Percentiles rank a stretch among this genome's conserved stretches.
Evolutionary conservation across 2,888 invertebrate species (phyloP).

Genomic region (Dichetophora obliterata): DNA sequence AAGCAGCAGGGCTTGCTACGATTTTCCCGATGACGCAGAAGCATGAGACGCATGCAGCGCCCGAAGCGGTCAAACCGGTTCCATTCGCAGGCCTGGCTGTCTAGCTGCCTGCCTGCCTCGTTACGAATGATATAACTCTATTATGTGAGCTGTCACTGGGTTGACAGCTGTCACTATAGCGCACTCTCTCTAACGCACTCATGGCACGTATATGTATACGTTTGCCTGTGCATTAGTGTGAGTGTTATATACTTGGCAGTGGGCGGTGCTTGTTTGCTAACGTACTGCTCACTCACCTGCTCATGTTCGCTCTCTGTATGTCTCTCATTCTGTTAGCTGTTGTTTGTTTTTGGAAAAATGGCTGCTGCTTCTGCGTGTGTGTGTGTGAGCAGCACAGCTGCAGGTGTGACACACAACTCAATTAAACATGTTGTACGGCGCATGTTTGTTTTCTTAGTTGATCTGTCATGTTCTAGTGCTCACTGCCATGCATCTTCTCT

Average conservation of each 20-base stretch:
- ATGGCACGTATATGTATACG: slow-evolving; percentile 2
- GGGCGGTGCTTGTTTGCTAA: slow-evolving; percentile 35
- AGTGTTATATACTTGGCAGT: slow-evolving; percentile 42
- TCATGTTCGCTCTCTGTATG: slow-evolving; percentile 27
- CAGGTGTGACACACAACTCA: slow-evolving; percentile 36
- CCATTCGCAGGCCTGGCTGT: background rate
- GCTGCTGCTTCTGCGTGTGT: slow-evolving; percentile 50
- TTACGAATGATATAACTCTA: slow-evolving; percentile 64
- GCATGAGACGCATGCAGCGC: background rate
- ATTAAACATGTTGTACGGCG: slow-evolving; percentile 35
- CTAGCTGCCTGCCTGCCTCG: slow-evolving; percentile 53
- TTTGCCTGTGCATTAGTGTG: slow-evolving; percentile 45
- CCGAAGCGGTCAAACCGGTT: slow-evolving; percentile 28
- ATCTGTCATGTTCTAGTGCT: slow-evolving; percentile 51
- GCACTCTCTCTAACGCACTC: slow-evolving; percentile 26
- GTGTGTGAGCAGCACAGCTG: background rate
- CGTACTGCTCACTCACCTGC: slow-evolving; percentile 41
- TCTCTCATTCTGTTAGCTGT: background rate
- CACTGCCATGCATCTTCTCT: background rate
- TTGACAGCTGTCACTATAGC: slow-evolving; percentile 59
- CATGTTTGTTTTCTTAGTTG: slow-evolving; percentile 56
- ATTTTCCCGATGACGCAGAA: slow-evolving; percentile 23
- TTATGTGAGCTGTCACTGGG: slow-evolving; percentile 55
- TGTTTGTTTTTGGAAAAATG: slow-evolving; percentile 52
- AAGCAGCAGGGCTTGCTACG: slow-evolving; percentile 53